phyloP scores from a whole-genome alignment of 2,113 vertebrate species.

The Chaenogobius annularis region DNA sequence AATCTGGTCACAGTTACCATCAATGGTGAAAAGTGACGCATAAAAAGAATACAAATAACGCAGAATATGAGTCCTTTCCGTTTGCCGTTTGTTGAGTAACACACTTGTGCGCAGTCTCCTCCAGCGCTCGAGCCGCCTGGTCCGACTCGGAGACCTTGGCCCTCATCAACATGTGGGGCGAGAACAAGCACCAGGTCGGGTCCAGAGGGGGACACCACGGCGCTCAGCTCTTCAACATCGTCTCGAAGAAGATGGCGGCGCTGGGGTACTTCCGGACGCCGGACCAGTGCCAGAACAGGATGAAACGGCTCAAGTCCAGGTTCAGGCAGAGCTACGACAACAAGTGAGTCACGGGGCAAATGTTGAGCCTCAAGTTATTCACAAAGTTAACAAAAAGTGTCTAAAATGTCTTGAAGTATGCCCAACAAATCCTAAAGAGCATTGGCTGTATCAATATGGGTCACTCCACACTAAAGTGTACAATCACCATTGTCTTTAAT shows the following conservation, averaged over 20 bases:
- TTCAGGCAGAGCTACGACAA: slow-evolving; percentile 76
- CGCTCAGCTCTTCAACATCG: slow-evolving; percentile 67
- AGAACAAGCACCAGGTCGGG: slow-evolving; percentile 64
- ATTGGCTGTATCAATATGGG: too few relatives aligned
- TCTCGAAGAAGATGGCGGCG: slow-evolving; percentile 66
- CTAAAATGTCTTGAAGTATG: too few relatives aligned
- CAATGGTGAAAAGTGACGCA: too few relatives aligned
- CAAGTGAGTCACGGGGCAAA: slow-evolving; percentile 47
- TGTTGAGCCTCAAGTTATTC: too few relatives aligned
- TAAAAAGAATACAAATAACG: too few relatives aligned
- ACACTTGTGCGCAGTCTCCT: not conserved
- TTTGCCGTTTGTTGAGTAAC: too few relatives aligned
- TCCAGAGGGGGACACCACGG: slow-evolving; percentile 62
- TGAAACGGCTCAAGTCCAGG: slow-evolving; percentile 69
- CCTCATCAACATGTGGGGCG: slow-evolving; percentile 72
- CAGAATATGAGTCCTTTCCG: too few relatives aligned
- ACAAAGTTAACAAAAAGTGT: too few relatives aligned
- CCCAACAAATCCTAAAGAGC: too few relatives aligned
- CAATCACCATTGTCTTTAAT: too few relatives aligned
- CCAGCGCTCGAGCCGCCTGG: slow-evolving; percentile 71
- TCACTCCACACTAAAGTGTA: too few relatives aligned
- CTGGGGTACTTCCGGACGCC: slow-evolving; percentile 69
- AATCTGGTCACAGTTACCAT: too few relatives aligned
- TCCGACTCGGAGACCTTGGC: slow-evolving; percentile 68
- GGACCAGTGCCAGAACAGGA: slow-evolving; percentile 73